Base-by-base conservation (phyloP, 2,797 vertebrate species). In the Rousettus madagascariensis region DNA sequence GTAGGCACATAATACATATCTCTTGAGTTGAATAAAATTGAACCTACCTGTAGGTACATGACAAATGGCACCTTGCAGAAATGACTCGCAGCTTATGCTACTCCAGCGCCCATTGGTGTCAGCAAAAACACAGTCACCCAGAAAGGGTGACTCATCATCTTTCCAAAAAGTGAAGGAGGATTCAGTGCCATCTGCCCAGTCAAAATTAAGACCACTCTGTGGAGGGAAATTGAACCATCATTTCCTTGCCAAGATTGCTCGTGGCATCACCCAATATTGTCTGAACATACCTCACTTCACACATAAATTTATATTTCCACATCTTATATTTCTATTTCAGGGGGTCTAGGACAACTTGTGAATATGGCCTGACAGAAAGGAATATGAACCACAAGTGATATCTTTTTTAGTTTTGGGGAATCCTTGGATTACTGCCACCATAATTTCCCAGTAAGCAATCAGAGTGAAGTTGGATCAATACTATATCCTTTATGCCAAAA, bases 91-190 rank as follows among this genome's bases (percentile, higher is more conserved):
- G 94, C 98, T 98, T 0, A 98, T 97, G 1, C 98, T 98, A 82
- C 97, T 98, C 99, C 99, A 99, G 94, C 95, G 99, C 61, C 99
- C 99, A 0, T 20, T 98, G n/a, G 98, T 98, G 33, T 99, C 99
- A 57, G 99, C 99, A 97, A 98, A 99, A 94, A 99, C 99, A 55
- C 99, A 99, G 93, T 99, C 99, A 90, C 99, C 99, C 6, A 97
- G 95, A 93, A 98, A 97, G 80, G 98, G 98, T 0, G 98, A 98
- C 11, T 99, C 98, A 0, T 99, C 91, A 0, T 99, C 97, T 85
- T 99, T 98, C 99, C 99, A 99, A 97, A 99, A 99, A 20, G 98
- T 99, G 97, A 99, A 99, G 63, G 99, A 97, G 9, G 98, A 99
- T 96, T 98, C 98, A 10, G 98, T 99, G 79, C 99, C 99, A 97